phyloP scores from a whole-genome alignment of 2,797 vertebrate species.

The Scolopax bukidnonensis region DNA sequence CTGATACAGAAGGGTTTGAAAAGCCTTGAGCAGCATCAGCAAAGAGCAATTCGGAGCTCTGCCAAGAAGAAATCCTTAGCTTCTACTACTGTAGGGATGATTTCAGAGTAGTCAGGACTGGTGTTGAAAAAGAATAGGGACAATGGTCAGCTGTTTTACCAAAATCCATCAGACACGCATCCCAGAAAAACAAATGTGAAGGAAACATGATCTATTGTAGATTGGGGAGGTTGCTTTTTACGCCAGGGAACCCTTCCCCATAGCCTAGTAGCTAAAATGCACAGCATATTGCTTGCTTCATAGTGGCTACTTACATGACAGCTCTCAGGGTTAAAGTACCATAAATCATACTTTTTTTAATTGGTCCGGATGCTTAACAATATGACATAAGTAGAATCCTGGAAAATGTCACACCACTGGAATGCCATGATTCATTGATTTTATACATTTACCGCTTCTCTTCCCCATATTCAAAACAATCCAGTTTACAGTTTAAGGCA shows the following conservation, averaged over 20 bases:
- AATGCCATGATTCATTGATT: conserved; percentile 16
- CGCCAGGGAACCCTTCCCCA: background rate
- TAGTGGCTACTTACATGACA: conserved; percentile 10
- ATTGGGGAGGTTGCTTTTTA: background rate
- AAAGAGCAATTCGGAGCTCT: background rate
- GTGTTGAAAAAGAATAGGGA: background rate
- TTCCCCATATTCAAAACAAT: background rate
- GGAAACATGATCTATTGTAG: background rate
- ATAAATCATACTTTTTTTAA: conserved; percentile 4
- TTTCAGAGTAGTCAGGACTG: background rate
- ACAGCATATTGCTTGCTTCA: background rate
- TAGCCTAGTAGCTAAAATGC: background rate
- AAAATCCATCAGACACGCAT: background rate
- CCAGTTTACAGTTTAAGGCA: background rate
- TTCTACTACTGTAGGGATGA: background rate
- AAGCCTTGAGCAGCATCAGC: background rate
- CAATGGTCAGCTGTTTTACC: background rate
- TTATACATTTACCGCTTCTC: background rate
- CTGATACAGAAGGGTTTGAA: background rate
- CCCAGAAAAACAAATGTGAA: background rate
- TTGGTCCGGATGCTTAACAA: background rate
- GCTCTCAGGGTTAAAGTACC: conserved; percentile 24
- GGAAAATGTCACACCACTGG: conserved; percentile 52
- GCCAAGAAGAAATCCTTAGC: background rate
- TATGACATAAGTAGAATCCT: conserved; percentile 15